These are phyloP conservation scores for Ptiloglossa arizonensis DNA, from an alignment of 1,140 invertebrate species.

Conservation along the genomic window DNA sequence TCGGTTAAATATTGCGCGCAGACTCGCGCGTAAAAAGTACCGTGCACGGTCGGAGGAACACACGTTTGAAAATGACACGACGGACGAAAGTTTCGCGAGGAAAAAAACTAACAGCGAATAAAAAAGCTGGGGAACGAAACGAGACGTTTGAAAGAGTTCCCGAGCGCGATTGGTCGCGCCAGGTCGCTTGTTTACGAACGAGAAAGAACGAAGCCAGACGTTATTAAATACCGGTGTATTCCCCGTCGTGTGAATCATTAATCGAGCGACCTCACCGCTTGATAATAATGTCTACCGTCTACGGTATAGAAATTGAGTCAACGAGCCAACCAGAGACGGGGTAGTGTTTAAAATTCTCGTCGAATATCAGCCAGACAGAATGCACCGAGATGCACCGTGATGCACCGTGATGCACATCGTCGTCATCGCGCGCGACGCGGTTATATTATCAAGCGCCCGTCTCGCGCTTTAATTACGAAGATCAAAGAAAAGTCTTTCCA, in stretches of 20 bases:
- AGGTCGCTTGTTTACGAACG: neutral
- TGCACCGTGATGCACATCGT: neutral
- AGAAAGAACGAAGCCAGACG: neutral
- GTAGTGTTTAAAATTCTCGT: slow-evolving; percentile 11
- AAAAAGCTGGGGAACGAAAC: too few species aligned
- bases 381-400: neutral
- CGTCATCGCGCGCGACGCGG: neutral
- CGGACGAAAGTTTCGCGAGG: neutral
- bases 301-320: neutral
- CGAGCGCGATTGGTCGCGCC: neutral
- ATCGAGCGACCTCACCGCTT: slow-evolving; percentile 2
- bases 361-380: slow-evolving; percentile 1
- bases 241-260: slow-evolving; percentile 19
- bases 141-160: slow-evolving; percentile 6
- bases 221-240: slow-evolving; percentile 29
- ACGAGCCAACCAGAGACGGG: too few species aligned
- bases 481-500: slow-evolving; percentile 22
- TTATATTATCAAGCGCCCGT: neutral
- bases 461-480: slow-evolving; percentile 27
- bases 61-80: slow-evolving; percentile 9
- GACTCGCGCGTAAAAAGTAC: too few species aligned
- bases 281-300: slow-evolving; percentile 2
- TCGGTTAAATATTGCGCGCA: too few species aligned
- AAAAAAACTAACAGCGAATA: too few species aligned
- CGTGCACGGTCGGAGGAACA: neutral